Conservation (phyloP, 2,797 vertebrate genomes). For the Remorina albescens region DNA sequence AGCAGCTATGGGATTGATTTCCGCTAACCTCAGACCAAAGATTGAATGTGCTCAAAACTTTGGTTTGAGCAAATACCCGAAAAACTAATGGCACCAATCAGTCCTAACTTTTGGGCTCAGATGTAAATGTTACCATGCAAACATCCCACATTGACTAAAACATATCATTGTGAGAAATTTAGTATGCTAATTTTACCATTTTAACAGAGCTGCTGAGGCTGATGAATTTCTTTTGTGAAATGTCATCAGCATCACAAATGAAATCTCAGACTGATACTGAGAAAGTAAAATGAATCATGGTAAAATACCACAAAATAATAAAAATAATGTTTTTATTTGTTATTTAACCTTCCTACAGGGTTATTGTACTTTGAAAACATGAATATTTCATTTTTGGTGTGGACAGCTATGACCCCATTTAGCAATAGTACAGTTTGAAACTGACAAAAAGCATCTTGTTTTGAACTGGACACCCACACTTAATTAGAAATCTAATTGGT, state of each 20-base stretch:
- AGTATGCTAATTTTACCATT: not conserved
- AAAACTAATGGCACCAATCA: too few relatives aligned
- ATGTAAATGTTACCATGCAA: not conserved
- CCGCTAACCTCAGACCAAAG: too few relatives aligned
- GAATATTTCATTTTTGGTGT: slow-evolving; percentile 10
- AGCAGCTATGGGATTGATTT: too few relatives aligned
- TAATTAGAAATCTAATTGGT: slow-evolving; percentile 35
- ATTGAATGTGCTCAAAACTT: too few relatives aligned
- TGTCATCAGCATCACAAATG: not conserved
- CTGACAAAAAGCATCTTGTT: not conserved
- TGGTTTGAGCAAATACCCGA: too few relatives aligned
- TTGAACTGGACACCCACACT: slow-evolving; percentile 10
- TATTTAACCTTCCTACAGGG: not conserved
- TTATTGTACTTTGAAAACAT: slow-evolving; percentile 23
- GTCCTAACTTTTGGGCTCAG: not conserved
- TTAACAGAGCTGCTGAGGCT: too few relatives aligned
- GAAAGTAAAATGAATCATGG: too few relatives aligned
- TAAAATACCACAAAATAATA: not conserved
- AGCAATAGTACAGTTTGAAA: slow-evolving; percentile 21
- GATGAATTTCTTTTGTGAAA: too few relatives aligned
- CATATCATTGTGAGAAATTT: too few relatives aligned
- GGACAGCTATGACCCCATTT: slow-evolving; percentile 26
- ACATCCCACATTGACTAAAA: not conserved
- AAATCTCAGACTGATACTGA: not conserved
- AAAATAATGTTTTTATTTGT: not conserved